phyloP scores from a whole-genome alignment of 2,797 vertebrate genomes.

The Chiloscyllium punctatum region DNA sequence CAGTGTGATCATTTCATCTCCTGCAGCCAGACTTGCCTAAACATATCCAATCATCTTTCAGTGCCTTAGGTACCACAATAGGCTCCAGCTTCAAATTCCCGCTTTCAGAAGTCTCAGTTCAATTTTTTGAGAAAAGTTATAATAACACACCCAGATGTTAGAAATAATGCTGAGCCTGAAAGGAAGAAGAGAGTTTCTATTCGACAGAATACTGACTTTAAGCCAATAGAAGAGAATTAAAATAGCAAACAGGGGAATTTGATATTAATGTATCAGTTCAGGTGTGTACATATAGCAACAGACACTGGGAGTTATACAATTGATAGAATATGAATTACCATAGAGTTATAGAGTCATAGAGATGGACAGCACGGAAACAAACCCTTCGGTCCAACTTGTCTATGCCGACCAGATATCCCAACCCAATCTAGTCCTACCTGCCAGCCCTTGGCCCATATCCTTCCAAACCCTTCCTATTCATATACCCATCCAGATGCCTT shows the following conservation, averaged over 20 bases:
- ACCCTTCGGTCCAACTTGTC: too few relatives aligned
- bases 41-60: background rate
- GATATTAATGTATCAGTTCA: background rate
- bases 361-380: too few relatives aligned
- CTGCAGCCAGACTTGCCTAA: background rate
- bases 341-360: too few relatives aligned
- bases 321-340: background rate
- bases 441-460: too few relatives aligned
- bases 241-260: conserved; percentile 6
- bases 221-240: conserved; percentile 17
- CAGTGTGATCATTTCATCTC: conserved; percentile 6
- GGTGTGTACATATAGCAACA: background rate
- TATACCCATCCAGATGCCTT: too few relatives aligned
- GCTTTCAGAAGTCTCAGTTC: conserved; percentile 8
- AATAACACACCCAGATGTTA: background rate
- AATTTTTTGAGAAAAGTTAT: background rate
- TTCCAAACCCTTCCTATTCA: too few relatives aligned
- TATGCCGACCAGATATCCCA: too few relatives aligned
- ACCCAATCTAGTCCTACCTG: too few relatives aligned
- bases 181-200: background rate
- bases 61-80: background rate
- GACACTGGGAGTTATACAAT: background rate
- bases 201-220: background rate
- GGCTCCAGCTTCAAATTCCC: background rate
- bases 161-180: background rate